Evolutionary conservation across 2,113 vertebrate genomes (phyloP).

Genomic region (Cynopterus brachyotis): DNA sequence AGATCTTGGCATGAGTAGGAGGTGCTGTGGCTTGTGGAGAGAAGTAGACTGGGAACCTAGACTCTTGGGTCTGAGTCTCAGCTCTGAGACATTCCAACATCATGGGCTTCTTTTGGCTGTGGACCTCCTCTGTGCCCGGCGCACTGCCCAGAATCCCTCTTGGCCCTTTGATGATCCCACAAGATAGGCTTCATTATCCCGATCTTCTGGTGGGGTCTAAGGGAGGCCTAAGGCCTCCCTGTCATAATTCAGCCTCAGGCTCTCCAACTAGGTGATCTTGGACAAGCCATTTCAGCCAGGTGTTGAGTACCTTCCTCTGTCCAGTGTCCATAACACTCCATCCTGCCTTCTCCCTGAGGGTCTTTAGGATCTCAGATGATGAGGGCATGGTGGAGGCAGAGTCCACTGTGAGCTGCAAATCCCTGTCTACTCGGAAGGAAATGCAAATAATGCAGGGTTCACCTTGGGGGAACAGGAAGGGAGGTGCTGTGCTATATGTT

Average conservation of each 20-base stretch:
- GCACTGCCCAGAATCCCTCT: accelerated
- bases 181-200: background rate
- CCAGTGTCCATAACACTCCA: background rate
- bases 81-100: background rate
- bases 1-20: background rate
- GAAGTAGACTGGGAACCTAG: no score
- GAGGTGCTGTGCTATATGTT: no score
- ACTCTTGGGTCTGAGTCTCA: background rate
- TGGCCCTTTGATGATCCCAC: background rate
- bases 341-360: background rate
- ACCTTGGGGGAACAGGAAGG: background rate
- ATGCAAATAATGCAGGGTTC: accelerated
- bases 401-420: background rate
- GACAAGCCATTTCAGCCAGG: background rate
- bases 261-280: background rate
- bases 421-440: background rate
- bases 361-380: background rate
- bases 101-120: background rate
- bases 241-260: background rate
- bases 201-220: background rate
- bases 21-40: no score
- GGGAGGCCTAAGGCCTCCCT: background rate
- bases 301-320: background rate
- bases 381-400: background rate
- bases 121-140: background rate